Conservation (phyloP, 2,888 invertebrate genomes). For the Steromphala cineraria region DNA sequence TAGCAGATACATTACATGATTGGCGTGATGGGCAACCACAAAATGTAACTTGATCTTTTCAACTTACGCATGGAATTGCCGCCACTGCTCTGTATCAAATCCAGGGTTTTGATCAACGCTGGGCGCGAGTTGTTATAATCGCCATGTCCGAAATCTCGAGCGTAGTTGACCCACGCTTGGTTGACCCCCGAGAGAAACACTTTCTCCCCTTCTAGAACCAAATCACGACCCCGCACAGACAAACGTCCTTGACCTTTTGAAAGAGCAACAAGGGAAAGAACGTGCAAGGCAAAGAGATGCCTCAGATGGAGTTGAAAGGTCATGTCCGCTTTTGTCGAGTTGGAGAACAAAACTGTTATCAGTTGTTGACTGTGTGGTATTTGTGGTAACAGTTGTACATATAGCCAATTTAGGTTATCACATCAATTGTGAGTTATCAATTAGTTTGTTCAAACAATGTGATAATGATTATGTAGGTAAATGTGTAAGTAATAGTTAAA, state of each 20-base stretch:
- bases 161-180: slow-evolving; percentile 49
- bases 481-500: no score
- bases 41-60: neutral
- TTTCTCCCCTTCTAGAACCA: slow-evolving; percentile 42
- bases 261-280: neutral
- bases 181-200: slow-evolving; percentile 51
- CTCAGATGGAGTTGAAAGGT: no score
- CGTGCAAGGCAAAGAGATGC: neutral
- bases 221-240: slow-evolving; percentile 32
- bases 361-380: no score
- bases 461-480: no score
- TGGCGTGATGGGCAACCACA: neutral
- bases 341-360: no score
- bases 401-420: no score
- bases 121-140: slow-evolving; percentile 35
- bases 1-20: no score
- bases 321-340: no score
- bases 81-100: slow-evolving; percentile 36
- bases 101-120: slow-evolving; percentile 33
- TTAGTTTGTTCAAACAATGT: no score
- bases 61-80: slow-evolving; percentile 49
- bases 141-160: slow-evolving; percentile 43
- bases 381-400: no score
- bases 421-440: no score
- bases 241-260: slow-evolving; percentile 16